Base-by-base conservation (phyloP, 2,888 invertebrate species). In the Eupithecia subfuscata region DNA sequence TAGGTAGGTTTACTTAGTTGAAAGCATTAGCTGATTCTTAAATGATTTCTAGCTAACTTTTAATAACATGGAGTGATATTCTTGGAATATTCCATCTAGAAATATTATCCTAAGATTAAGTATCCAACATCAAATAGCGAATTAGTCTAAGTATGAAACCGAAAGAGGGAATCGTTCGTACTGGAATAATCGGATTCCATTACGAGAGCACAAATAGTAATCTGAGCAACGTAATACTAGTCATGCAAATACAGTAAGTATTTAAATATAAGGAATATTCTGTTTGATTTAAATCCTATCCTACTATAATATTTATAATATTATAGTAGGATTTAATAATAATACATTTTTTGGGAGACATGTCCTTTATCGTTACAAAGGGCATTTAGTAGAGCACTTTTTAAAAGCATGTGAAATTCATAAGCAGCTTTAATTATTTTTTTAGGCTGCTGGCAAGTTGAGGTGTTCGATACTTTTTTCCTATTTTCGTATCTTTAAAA, bases 111-210 rank as follows among this genome's bases (percentile, higher is more conserved):
- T 30, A 69, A 18, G 69, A 69, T 48, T 48, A 48, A 25, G 30
- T 45, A 69, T 69, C 30, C 69, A 11, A 30, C 11, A 48, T 69
- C 69, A 69, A 56, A 63, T 40, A 22, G 25, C 25, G 40, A 60
- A 60, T 34, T 34, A 40, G 60, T 34, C 7, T 45, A 30, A 43
- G 63, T 43, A 64, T 14, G 18, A 63, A 71, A 25, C 52, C 22
- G 43, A 70, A 63, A 43, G 60, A 30, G 30, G 34, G 65, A 72
- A 71, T 64, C 34, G 22, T 60, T 52, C 52, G 8, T 37, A 40
- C 67, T 22, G 37, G 40, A 73, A 67, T 67, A 73, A 67, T 67
- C 68, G 37, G 72, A 72, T 72, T 72, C 64, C n/a, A 64, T 18
- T 64, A 22, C 34, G 34, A 72, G 40, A 48, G 40, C 72, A 67